Percentiles rank a stretch among this genome's conserved stretches.
Conservation (phyloP, 1,140 invertebrate species). For the Rhopalosiphum padi region DNA sequence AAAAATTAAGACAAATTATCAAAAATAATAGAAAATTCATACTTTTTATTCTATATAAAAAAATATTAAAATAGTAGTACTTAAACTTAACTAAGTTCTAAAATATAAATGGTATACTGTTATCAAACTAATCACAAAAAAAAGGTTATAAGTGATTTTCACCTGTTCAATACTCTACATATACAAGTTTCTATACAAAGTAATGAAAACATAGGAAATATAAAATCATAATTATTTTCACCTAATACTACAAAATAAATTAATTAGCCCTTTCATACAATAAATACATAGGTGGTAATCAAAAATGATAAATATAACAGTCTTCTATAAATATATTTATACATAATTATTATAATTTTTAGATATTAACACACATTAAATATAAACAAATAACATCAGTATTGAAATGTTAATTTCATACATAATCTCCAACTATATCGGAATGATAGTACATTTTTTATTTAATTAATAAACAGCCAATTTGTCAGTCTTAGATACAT, state of each 20-base stretch:
- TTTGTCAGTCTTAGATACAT: slow-evolving; percentile 34
- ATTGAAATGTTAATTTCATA: neutral
- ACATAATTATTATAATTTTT: neutral
- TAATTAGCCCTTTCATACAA: neutral
- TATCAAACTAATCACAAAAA: neutral
- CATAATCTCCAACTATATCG: neutral
- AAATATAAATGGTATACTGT: neutral
- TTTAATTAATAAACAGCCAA: slow-evolving; percentile 15
- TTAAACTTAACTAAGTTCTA: neutral
- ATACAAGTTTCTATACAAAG: neutral
- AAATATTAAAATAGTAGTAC: neutral
- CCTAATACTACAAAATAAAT: neutral
- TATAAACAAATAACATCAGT: neutral
- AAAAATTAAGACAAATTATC: neutral
- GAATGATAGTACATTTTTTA: neutral
- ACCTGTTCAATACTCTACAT: neutral
- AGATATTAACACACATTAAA: neutral
- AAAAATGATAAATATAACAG: slow-evolving; percentile 7
- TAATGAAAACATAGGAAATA: neutral
- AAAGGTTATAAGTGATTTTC: neutral
- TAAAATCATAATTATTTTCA: neutral
- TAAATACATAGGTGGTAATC: neutral
- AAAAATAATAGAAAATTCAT: neutral
- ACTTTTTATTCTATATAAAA: neutral
- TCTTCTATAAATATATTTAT: slow-evolving; percentile 4